Evolutionary conservation across 2,888 invertebrate species (phyloP), one percentile per base, ranked within the genome.

Genomic region (Apodemia mormo): DNA sequence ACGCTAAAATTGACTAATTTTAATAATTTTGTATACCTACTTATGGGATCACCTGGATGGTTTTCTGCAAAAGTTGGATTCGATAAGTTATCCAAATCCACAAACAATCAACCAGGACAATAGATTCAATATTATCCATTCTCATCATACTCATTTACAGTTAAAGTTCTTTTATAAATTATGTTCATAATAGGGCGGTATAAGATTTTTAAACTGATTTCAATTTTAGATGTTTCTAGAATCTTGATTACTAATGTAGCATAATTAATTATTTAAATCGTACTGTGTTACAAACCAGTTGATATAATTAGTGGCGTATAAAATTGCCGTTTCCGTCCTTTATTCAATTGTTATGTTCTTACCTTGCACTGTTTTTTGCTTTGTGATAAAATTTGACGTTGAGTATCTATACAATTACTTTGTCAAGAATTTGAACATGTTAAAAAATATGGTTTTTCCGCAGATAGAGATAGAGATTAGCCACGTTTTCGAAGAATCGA

Each of bases 261-360:
- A 3, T 61, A 12, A 12, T 64, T 40, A 58, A 58, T 64, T 64
- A 37, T 37, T 1, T 37, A 33, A 14, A 6, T 14, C 37, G 37
- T 7, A n/a, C 9, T 8, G 30, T 33, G n/a, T 30, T 37, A 64
- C 10, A 30, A 33, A 56, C 54, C 49, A 43, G 68, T 73, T 67
- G 68, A 71, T 68, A 69, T 76, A 73, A 74, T 75, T 73, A 68
- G 75, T 77, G 73, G 29, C 33, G 54, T 37, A 68, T 33, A 68
- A 81, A 85, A 85, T 85, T 85, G 80, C 74, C 67, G 76, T 76
- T 85, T 89, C 88, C 89, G 85, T 78, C 81, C 86, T 85, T 87
- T 85, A 86, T 85, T 82, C 58, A 71, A 61, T 78, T 78, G 73
- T 75, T 78, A 70, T 75, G 74, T 75, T 77, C 76, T 84, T 81